Base-by-base conservation (phyloP, 2,888 invertebrate species). In the Drosophila mercatorum region DNA sequence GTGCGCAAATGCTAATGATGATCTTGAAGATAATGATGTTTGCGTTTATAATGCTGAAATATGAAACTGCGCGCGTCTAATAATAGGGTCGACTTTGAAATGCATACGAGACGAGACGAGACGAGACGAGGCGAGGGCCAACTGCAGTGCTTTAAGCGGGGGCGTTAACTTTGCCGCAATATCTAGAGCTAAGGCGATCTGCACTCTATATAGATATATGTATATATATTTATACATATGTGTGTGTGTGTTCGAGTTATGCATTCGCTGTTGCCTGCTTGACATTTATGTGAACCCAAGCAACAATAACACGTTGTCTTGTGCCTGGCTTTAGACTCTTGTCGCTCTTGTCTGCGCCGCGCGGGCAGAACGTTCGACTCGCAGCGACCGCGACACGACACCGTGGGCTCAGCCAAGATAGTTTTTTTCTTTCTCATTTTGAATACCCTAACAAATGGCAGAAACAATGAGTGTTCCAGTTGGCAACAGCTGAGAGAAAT, bases 1-100 rank as follows among this genome's bases (percentile, higher is more conserved):
- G 55, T 43, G 67, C 74, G 74, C 49, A 59, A 69, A 72, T 36
- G 55, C 53, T 46, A 62, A 47, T 67, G 49, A 46, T 69, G 59
- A 64, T 64, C n/a, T 64, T 59, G 47, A 49, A 40, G 14, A 69
- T 61, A 41, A 68, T 68, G 11, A 56, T 47, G 51, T 72, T 74
- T 66, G 56, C 44, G 51, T 66, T 71, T 76, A 68, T 81, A 75
- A 81, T 61, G 80, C 83, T 81, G 81, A 87, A 89, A 88, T 84
- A 75, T 89, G 85, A 86, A 85, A 86, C 85, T 74, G 60, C 74
- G 69, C 71, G 84, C 76, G 34, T 51, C 81, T 89, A 88, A 88
- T 88, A 86, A 88, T 86, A 86, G 88, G 90, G 86, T 89, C 88
- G 90, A 74, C 90, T 85, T 88, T 89, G 90, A 86, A 89, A 89